phyloP scores from a whole-genome alignment of 2,888 invertebrate genomes.

The Luperina testacea region DNA sequence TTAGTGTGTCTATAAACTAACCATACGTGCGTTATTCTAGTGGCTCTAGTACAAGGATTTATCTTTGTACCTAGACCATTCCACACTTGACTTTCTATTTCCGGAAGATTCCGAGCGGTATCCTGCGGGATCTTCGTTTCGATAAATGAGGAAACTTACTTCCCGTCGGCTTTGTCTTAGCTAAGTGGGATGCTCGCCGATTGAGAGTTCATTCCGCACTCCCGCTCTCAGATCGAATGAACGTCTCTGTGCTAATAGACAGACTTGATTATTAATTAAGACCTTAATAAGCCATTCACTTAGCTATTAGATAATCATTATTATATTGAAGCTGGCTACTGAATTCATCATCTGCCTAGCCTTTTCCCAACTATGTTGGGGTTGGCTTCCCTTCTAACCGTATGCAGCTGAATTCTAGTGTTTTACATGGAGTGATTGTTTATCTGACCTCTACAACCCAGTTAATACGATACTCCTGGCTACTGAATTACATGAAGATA shows the following conservation, averaged over 20 bases:
- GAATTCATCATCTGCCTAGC: neutral
- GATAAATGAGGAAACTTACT: slow-evolving; percentile 84
- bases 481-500: neutral
- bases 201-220: slow-evolving; percentile 71
- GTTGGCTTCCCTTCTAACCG: neutral
- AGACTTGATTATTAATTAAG: slow-evolving; percentile 52
- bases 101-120: slow-evolving; percentile 78
- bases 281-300: slow-evolving; percentile 38
- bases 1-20: slow-evolving; percentile 52
- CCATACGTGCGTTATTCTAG: slow-evolving; percentile 66
- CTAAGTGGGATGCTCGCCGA: slow-evolving; percentile 73
- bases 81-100: slow-evolving; percentile 86
- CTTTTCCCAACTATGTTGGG: neutral
- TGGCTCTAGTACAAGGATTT: slow-evolving; percentile 71
- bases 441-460: no score
- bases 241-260: slow-evolving; percentile 43
- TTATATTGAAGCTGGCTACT: neutral
- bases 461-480: neutral
- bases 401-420: no score
- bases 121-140: slow-evolving; percentile 79
- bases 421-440: no score
- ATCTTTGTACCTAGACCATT: slow-evolving; percentile 78
- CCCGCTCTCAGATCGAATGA: slow-evolving; percentile 50
- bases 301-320: slow-evolving; percentile 17
- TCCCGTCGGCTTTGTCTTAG: slow-evolving; percentile 79